Evolutionary conservation across 2,797 vertebrate genomes (phyloP).

Genomic region (Bradypodion ventrale): DNA sequence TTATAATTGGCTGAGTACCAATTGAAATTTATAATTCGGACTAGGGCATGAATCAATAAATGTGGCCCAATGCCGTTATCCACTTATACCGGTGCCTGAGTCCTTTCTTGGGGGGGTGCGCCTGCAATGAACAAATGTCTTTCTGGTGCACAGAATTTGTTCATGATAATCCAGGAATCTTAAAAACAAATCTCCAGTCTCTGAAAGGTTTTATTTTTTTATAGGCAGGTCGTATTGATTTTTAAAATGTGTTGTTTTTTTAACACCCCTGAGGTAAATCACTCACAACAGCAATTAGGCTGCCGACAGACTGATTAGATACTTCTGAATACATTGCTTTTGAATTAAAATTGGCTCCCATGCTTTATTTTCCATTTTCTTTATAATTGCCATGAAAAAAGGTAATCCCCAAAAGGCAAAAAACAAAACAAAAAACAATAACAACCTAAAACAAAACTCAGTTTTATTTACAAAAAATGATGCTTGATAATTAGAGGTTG

Average conservation of each 20-base stretch:
- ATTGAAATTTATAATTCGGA: too few species aligned
- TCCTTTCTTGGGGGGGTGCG: too few species aligned
- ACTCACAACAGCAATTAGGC: background rate
- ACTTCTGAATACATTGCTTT: background rate
- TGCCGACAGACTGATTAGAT: background rate
- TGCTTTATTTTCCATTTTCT: background rate
- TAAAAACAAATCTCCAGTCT: too few species aligned
- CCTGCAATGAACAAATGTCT: background rate
- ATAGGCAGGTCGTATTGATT: background rate
- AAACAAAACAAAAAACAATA: too few species aligned
- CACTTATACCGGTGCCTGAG: too few species aligned
- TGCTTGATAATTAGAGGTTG: background rate
- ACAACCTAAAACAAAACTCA: background rate
- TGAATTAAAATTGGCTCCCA: background rate
- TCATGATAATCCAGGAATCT: background rate
- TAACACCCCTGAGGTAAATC: too few species aligned
- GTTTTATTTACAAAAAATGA: background rate
- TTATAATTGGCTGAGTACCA: too few species aligned
- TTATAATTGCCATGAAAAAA: background rate
- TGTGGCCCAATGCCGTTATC: too few species aligned
- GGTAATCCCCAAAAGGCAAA: background rate
- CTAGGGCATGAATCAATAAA: too few species aligned
- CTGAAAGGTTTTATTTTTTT: background rate
- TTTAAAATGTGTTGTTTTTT: background rate
- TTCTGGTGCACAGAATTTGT: background rate